Base-by-base conservation (phyloP, 2,797 vertebrate species). In the Rhynchonycteris naso region DNA sequence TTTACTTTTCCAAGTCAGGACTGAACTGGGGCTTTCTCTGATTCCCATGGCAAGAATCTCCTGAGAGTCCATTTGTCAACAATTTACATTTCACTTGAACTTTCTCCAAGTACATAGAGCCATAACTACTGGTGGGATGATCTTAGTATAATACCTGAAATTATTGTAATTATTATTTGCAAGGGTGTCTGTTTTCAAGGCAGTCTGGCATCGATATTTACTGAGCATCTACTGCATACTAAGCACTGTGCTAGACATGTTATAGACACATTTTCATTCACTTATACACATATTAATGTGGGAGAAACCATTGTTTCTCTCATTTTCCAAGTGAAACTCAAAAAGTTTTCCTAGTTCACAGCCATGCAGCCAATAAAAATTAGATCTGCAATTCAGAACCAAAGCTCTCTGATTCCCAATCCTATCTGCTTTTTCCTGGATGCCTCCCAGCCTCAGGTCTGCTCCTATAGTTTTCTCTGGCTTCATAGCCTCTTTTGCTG, bases 321-420 rank as follows among this genome's bases (percentile, higher is more conserved):
- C 14, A 30, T 56, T 93, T 91, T 92, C 52, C 75, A 91, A 71
- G 80, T 68, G 43, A 96, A 75, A 28, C 50, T 86, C 22, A 63
- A 28, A 35, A 50, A 33, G 2, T 61, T 92, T 21, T 85, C 30
- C 43, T 79, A 76, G 5, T 16, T 79, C n/a, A 63, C 28, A 26
- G 4, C 52, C 28, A 75, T 26, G 14, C 5, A 74, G 24, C 54
- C 35, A 24, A 7, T 38, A 83, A 79, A 47, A 22, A 90, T 33
- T 2, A 61, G 33, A 56, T 74, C 22, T 21, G 50, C 12, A 5
- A 12, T 59, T 75, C 47, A 76, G n/a, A 82, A 68, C 5, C 30
- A 85, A 38, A 50, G 4, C 47, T 83, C 2, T 50, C n/a, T 11
- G 12, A 38, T 24, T 59, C 28, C 21, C 35, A 78, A 28, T 38